phyloP scores from a whole-genome alignment of 1,140 invertebrate species.

The Drosophila repleta region DNA sequence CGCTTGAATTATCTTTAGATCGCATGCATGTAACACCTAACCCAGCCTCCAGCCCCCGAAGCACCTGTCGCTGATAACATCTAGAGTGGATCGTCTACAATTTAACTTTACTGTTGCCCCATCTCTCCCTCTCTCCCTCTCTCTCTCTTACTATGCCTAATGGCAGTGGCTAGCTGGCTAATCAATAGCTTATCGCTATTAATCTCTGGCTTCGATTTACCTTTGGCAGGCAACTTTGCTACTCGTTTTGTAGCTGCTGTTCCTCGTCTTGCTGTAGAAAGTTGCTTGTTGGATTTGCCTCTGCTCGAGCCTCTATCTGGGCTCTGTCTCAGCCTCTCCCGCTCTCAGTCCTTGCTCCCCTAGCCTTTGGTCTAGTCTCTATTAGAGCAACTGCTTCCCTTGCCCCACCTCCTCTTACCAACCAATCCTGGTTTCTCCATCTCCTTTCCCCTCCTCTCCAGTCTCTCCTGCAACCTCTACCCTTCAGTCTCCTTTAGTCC shows the following conservation, averaged over 20 bases:
- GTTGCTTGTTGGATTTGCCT: too few species aligned
- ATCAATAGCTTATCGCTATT: constrained; percentile 82
- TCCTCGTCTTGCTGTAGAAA: background rate
- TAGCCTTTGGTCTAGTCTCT: too few species aligned
- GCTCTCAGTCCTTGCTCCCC: too few species aligned
- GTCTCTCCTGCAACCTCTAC: too few species aligned
- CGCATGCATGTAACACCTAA: constrained; percentile 74
- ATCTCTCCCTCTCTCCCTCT: background rate
- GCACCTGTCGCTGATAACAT: constrained; percentile 54
- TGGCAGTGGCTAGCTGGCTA: constrained; percentile 70
- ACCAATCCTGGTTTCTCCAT: too few species aligned
- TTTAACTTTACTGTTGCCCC: constrained; percentile 32
- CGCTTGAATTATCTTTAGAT: constrained; percentile 71
- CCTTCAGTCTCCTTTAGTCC: too few species aligned
- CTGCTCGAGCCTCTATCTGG: too few species aligned
- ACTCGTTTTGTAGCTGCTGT: constrained; percentile 64
- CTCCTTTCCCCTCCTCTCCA: too few species aligned
- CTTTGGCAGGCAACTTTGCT: constrained; percentile 71
- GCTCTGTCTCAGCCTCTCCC: too few species aligned
- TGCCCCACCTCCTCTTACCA: too few species aligned
- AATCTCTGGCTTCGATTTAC: constrained; percentile 80
- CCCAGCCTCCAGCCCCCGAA: constrained; percentile 20
- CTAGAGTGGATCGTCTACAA: constrained; percentile 61
- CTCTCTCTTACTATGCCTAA: constrained; percentile 17
- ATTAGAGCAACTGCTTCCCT: too few species aligned